Base-by-base conservation (phyloP, 2,797 vertebrate species). In the Phrynocephalus vlangalii region DNA sequence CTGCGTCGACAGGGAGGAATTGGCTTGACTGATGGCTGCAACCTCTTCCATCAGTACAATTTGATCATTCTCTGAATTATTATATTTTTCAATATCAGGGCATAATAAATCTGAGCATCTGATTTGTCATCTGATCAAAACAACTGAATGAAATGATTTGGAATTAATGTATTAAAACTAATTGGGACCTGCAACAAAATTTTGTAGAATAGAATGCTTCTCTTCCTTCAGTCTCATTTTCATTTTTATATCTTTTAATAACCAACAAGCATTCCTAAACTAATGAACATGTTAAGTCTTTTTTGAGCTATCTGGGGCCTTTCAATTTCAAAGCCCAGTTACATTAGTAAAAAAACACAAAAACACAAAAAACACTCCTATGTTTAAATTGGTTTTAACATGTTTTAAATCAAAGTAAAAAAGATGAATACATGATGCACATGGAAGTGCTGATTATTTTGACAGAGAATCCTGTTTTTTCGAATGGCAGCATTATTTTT, bases 101-200 rank as follows among this genome's bases (percentile, higher is more conserved):
- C 6, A 44, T 44, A 3, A 44, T 52, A 52, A 78, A 52, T 24
- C 10, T 90, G 79, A 92, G 87, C 89, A 44, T 44, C 38, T 89
- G 83, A 6, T 87, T 70, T 75, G 71, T 73, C 72, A 88, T 85
- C 44, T 48, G 13, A 89, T 50, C 30, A 79, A 52, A 56, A 11
- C 26, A 26, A 9, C 78, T 91, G 82, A 86, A 82, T 86, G 75
- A 90, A 93, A 91, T 87, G 28, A 72, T 91, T 89, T 90, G 87
- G 91, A 89, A 92, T 88, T 91, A 91, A 91, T 30, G n/a, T 28
- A 72, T 92, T 24, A 76, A 76, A 26, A 44, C 75, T 24, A 48
- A 2, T 52, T 22, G 26, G 24, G 48, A 3, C 75, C 24, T 52
- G 24, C 24, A 52, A 50, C 20, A 50, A 50, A 77, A 79, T 79